Base-by-base conservation (phyloP, 2,113 vertebrate species). In the Leiothrix lutea region DNA sequence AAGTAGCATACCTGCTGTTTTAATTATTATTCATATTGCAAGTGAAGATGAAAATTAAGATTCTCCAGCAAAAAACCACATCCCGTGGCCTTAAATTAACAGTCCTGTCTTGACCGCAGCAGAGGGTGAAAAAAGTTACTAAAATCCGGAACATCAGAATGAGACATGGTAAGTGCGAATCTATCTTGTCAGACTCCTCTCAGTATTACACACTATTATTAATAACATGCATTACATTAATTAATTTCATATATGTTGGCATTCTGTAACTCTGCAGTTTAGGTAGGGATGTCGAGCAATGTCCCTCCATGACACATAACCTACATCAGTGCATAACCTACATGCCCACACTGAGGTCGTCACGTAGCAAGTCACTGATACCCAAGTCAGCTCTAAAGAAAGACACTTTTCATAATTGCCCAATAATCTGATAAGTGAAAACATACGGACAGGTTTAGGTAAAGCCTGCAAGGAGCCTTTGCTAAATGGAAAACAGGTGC, bases 401-500 rank as follows among this genome's bases (percentile, higher is more conserved):
- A 99, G 98, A 99, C 98, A 99, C 98, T 99, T 99, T 98, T 98
- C 98, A 98, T 98, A 98, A 99, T 98, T 97, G 42, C 97, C 97
- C 98, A 98, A 98, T 98, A 98, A 98, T 98, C 98, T 97, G 98
- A 94, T 99, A 99, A 99, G 97, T 98, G 97, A 98, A 99, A 99
- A 99, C 99, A 99, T 96, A 98, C 99, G 98, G 97, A 92, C 40
- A 70, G 97, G 97, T 98, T 98, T 98, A 98, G 97, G 97, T 93
- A 97, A 96, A 97, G 97, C 97, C 98, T 98, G 98, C 97, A 97
- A 99, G 98, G 98, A 98, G 98, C 98, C 98, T 98, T 97, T 93
- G 64, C 72, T 97, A 98, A 99, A 99, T 99, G 98, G 98, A 98
- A 99, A 99, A 99, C 99, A 99, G 98, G 98, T 99, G 99, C 98